These are phyloP conservation scores for Hippocampus mohnikei DNA, from an alignment of 2,113 vertebrate genomes.

Conservation along the genomic window DNA sequence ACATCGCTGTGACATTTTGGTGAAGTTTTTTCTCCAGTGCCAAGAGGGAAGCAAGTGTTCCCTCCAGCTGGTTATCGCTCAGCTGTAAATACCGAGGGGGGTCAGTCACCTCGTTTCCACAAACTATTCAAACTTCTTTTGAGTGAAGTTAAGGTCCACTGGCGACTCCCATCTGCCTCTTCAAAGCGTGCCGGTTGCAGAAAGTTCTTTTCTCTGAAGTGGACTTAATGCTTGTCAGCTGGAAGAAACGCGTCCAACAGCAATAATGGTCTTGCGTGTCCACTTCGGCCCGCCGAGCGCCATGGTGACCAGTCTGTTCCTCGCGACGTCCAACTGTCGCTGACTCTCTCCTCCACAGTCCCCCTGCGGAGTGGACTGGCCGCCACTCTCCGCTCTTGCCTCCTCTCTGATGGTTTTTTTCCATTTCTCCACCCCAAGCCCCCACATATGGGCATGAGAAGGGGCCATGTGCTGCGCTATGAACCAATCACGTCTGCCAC, in stretches of 20 bases:
- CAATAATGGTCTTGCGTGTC: background rate
- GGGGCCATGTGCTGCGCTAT: slow-evolving; percentile 77
- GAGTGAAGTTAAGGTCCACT: background rate
- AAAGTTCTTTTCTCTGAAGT: background rate
- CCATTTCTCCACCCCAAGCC: slow-evolving; percentile 59
- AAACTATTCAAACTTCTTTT: background rate
- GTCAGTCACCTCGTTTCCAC: slow-evolving; percentile 1
- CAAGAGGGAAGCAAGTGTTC: background rate
- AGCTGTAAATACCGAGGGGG: background rate
- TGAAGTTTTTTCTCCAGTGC: slow-evolving; percentile 9
- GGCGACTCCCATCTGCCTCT: slow-evolving; percentile 1
- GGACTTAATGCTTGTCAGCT: background rate
- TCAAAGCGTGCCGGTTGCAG: slow-evolving; percentile 6
- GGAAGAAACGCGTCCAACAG: background rate
- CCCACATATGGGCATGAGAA: slow-evolving; percentile 74
- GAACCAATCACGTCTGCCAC: slow-evolving; percentile 65
- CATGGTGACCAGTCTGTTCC: background rate
- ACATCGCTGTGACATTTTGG: slow-evolving; percentile 83
- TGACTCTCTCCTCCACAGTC: slow-evolving; percentile 42
- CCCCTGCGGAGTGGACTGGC: slow-evolving; percentile 55
- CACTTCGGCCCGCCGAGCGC: background rate
- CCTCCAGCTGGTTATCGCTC: background rate
- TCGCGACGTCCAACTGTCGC: background rate
- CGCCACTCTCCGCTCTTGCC: slow-evolving; percentile 24
- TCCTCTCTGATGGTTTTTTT: slow-evolving; percentile 24